Percentiles rank a stretch among this genome's conserved stretches.
Conservation (phyloP, 92 coral and sea anemone genomes). For the Palythoa grandiflora region DNA sequence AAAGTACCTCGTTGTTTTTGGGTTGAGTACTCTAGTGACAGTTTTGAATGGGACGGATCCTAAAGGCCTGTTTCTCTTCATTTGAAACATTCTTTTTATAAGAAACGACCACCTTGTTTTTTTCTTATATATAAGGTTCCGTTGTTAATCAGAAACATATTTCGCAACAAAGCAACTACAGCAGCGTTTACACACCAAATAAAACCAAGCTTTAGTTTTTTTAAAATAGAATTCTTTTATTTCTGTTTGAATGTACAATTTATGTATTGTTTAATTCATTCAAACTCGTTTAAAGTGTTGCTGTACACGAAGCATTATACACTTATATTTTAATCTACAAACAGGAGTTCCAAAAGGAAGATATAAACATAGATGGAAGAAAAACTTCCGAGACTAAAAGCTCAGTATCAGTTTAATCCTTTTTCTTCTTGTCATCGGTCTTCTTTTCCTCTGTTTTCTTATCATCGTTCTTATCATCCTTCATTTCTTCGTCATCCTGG, state of each 20-base stretch:
- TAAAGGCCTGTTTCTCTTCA: too few relatives aligned
- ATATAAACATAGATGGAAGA: conserved; percentile 23
- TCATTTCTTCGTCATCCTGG: conserved; percentile 53
- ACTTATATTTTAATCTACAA: conserved; percentile 18
- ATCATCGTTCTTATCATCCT: conserved; percentile 60
- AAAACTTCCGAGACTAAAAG: conserved; percentile 27
- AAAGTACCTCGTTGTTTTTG: too few relatives aligned
- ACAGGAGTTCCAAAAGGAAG: conserved; percentile 46
- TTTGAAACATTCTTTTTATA: too few relatives aligned
- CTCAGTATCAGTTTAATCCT: conserved; percentile 43
- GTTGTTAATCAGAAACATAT: background rate
- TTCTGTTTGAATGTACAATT: conserved; percentile 34
- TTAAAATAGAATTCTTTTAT: conserved; percentile 35
- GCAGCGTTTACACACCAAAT: background rate
- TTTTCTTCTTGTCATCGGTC: conserved; percentile 58
- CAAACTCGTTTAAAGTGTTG: conserved; percentile 18
- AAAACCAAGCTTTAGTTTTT: conserved; percentile 16
- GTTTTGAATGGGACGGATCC: too few relatives aligned
- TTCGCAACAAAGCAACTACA: background rate
- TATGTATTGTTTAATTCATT: conserved; percentile 13
- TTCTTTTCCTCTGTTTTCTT: conserved; percentile 60
- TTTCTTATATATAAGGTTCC: too few relatives aligned
- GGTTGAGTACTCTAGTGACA: too few relatives aligned
- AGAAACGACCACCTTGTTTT: too few relatives aligned
- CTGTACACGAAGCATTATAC: conserved; percentile 12